Base-by-base conservation (phyloP, 1,140 invertebrate species). In the Hormaphis cornu region DNA sequence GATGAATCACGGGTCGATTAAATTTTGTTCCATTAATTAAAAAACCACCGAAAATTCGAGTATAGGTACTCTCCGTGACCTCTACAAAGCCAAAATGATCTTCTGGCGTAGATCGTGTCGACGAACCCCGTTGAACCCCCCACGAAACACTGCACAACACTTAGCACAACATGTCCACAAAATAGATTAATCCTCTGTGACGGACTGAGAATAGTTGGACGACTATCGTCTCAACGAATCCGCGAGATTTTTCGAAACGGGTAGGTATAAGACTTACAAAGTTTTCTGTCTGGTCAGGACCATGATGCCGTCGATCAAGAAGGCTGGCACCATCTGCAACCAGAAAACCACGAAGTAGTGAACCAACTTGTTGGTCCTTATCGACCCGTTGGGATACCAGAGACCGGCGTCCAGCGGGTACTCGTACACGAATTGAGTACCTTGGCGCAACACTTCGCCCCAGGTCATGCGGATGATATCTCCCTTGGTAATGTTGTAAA, bases 401-500 rank as follows among this genome's bases (percentile, higher is more conserved):
- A 86, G 74, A 0, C 83, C 82, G 75, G 81, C 81, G 20, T 81
- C 81, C 40, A 86, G 76, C 0, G 84, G 84, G 72, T 81, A 80
- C 40, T 76, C 74, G n/a, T 76, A 73, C 20, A 78, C 71, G 6
- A 76, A 73, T 24, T 72, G 73, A 69, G 76, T 77, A 12, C 80
- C 80, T 69, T 74, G 74, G 48, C 75, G 63, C 35, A 80, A 71
- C 63, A 85, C 78, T 71, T 84, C 81, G 35, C 83, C 83, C 84
- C 93, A 97, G 0, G 86, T 88, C 2, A 86, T 80, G 46, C 83
- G 83, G 18, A 84, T 78, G 22, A 84, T 78, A 16, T 85, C 84
- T 28, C 83, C 84, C 70, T 85, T 83, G 6, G 87, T 88, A 22
- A 89, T 76, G 75, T 91, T 91, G 75, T 84, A 88, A 4, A 89